phyloP scores from a whole-genome alignment of 92 coral and sea anemone species.

The Porites rus region DNA sequence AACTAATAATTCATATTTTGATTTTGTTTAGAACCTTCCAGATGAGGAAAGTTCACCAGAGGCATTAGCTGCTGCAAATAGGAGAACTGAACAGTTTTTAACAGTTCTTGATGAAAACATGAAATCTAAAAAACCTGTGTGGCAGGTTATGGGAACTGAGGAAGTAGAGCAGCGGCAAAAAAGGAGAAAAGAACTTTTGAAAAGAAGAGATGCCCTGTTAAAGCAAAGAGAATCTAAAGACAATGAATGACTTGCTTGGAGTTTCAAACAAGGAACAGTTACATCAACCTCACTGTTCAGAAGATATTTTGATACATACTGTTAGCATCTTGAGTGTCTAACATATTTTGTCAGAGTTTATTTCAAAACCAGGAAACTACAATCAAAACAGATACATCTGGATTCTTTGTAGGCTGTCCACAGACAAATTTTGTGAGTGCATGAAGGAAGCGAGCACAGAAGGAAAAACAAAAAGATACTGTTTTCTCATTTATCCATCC shows the following conservation, averaged over 20 bases:
- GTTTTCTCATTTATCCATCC: no score
- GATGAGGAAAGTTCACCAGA: slow-evolving; percentile 45
- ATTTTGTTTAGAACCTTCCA: slow-evolving; percentile 24
- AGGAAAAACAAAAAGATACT: no score
- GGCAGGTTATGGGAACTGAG: slow-evolving; percentile 43
- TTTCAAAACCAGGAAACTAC: neutral
- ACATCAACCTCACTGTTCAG: neutral
- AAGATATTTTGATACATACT: neutral
- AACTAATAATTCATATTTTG: no score
- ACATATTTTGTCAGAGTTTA: neutral
- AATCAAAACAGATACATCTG: neutral
- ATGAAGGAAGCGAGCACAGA: no score
- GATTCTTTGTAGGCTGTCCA: no score
- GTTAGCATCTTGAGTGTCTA: neutral
- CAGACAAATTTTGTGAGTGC: no score
- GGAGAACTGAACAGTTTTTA: slow-evolving; percentile 40
- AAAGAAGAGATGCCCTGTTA: slow-evolving; percentile 5
- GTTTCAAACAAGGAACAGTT: neutral
- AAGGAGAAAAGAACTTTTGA: slow-evolving; percentile 14
- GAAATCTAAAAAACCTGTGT: slow-evolving; percentile 41
- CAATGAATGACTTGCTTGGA: neutral
- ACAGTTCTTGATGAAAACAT: slow-evolving; percentile 47
- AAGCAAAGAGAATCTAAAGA: slow-evolving; percentile 1
- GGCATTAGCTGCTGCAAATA: slow-evolving; percentile 33
- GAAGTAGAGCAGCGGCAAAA: slow-evolving; percentile 30